A percentile compares a stretch with the other conserved stretches of the same genome.
These are phyloP conservation scores for Samia ricini DNA, from an alignment of 1,140 invertebrate species.

Conservation along the genomic window DNA sequence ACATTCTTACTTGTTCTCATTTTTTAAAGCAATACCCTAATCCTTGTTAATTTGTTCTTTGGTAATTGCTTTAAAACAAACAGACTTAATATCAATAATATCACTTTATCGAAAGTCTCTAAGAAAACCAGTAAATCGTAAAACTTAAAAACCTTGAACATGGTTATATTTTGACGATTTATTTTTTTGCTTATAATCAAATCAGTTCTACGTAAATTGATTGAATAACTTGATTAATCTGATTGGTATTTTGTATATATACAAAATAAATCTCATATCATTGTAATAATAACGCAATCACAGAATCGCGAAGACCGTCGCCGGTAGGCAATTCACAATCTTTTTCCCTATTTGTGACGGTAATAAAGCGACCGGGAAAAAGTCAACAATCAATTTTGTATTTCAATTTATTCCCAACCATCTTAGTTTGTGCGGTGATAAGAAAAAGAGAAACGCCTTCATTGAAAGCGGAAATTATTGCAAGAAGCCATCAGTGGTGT, in stretches of 20 bases:
- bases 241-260: not conserved
- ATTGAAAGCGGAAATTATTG: constrained; percentile 78
- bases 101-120: too few relatives aligned
- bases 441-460: constrained; percentile 76
- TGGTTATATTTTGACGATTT: too few relatives aligned
- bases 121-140: too few relatives aligned
- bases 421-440: constrained; percentile 75
- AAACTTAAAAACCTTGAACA: too few relatives aligned
- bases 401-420: constrained; percentile 77
- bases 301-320: constrained; percentile 50
- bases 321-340: constrained; percentile 74
- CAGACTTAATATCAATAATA: too few relatives aligned
- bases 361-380: constrained; percentile 75
- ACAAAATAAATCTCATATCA: not conserved
- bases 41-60: too few relatives aligned
- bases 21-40: too few relatives aligned
- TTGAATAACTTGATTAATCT: not conserved
- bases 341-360: constrained; percentile 75
- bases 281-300: constrained; percentile 6
- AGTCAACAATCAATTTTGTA: constrained; percentile 79
- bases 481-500: constrained; percentile 75
- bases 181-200: too few relatives aligned
- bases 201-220: not conserved
- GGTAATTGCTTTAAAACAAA: too few relatives aligned
- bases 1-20: too few relatives aligned